phyloP scores from a whole-genome alignment of 1,140 invertebrate genomes.

The Drosophila kepulauana region DNA sequence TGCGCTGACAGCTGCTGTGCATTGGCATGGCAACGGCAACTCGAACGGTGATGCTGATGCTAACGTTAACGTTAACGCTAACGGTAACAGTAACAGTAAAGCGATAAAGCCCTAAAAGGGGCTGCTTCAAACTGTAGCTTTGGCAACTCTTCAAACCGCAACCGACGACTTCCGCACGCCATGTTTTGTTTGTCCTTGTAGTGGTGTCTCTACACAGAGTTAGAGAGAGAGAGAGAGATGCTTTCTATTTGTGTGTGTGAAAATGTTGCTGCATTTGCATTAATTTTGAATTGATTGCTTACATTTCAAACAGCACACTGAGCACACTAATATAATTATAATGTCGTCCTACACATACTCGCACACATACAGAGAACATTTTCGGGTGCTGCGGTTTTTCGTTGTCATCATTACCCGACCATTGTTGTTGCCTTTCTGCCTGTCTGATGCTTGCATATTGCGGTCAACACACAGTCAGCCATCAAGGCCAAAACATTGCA shows the following conservation, averaged over 20 bases:
- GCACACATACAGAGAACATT: constrained; percentile 3
- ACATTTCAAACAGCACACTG: constrained; percentile 69
- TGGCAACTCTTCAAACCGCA: constrained; percentile 64
- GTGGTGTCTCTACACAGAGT: constrained; percentile 2
- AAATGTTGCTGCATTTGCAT: constrained; percentile 81
- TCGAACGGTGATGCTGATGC: constrained; percentile 23
- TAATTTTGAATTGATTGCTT: constrained; percentile 83
- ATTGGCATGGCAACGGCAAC: constrained; percentile 64
- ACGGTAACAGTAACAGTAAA: constrained; percentile 3
- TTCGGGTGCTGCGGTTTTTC: constrained; percentile 66
- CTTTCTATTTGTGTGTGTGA: constrained; percentile 7
- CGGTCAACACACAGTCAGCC: constrained; percentile 62
- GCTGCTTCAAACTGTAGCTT: constrained; percentile 14
- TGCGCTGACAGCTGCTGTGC: constrained; percentile 77
- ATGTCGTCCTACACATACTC: constrained; percentile 50
- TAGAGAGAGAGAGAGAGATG: too few species aligned
- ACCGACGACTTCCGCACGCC: constrained; percentile 78
- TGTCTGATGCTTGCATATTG: constrained; percentile 55
- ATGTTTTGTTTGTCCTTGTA: constrained; percentile 70
- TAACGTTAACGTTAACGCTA: not conserved
- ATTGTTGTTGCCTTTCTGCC: constrained; percentile 55
- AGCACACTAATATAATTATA: constrained; percentile 78
- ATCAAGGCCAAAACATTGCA: constrained; percentile 55
- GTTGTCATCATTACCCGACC: constrained; percentile 78
- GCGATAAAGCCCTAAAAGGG: constrained; percentile 23